These are phyloP conservation scores for Grus americana DNA, from an alignment of 2,113 vertebrate genomes.

Conservation along the genomic window DNA sequence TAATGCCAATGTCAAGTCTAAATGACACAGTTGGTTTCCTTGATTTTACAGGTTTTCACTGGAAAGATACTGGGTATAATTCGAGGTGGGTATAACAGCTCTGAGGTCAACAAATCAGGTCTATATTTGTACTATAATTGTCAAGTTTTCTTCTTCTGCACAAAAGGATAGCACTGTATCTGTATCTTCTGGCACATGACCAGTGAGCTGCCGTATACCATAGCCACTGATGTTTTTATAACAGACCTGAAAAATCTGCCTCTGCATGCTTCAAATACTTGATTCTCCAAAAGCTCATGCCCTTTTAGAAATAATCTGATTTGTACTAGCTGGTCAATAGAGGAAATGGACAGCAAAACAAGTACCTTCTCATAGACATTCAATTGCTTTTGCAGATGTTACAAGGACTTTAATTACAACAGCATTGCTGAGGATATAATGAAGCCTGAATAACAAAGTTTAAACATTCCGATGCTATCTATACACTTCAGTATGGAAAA, in stretches of 20 bases:
- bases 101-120: background rate
- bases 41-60: background rate
- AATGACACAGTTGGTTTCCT: background rate
- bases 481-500: conserved; percentile 52
- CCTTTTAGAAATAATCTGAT: conserved; percentile 34
- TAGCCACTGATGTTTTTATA: background rate
- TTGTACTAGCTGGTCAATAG: background rate
- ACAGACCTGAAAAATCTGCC: background rate
- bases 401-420: conserved; percentile 62
- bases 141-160: background rate
- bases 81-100: background rate
- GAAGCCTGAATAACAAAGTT: conserved; percentile 58
- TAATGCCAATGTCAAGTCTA: background rate
- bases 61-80: background rate
- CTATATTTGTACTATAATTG: background rate
- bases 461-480: conserved; percentile 56
- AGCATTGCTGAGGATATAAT: conserved; percentile 38
- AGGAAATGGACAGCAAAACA: conserved; percentile 45
- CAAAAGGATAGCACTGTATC: background rate
- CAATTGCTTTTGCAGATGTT: conserved; percentile 17
- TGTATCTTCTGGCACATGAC: background rate
- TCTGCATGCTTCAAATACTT: background rate
- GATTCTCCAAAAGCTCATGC: background rate
- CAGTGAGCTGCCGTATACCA: background rate
- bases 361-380: conserved; percentile 18